A percentile compares a stretch with the other conserved stretches of the same genome.
These are phyloP conservation scores for Apis dorsata DNA, from an alignment of 1,140 invertebrate genomes.

Conservation along the genomic window DNA sequence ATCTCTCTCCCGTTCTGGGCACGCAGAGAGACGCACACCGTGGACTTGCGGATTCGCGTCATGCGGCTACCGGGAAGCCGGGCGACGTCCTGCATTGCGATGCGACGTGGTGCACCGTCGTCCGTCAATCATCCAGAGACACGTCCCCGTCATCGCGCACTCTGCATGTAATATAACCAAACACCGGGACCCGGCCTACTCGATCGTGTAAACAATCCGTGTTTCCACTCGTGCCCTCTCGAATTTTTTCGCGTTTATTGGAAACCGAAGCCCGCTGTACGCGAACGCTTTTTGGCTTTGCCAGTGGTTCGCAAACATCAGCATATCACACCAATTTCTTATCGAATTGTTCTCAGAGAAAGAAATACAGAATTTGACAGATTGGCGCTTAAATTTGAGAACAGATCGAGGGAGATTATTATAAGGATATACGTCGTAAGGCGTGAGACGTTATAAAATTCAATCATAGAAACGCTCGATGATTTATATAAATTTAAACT, in stretches of 20 bases:
- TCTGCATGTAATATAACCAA: conserved; percentile 73
- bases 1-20: conserved; percentile 45
- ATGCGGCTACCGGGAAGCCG: conserved; percentile 77
- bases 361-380: too few species aligned
- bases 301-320: conserved; percentile 28
- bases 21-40: conserved; percentile 45
- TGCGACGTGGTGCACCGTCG: conserved; percentile 65
- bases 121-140: conserved; percentile 76
- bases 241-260: conserved; percentile 39
- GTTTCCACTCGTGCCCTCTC: conserved; percentile 24
- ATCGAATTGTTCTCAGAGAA: too few species aligned
- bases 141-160: conserved; percentile 72
- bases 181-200: conserved; percentile 38
- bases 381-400: too few species aligned
- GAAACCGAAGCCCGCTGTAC: not conserved
- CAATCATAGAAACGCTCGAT: too few species aligned
- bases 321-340: too few species aligned
- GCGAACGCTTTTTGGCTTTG: too few species aligned
- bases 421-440: too few species aligned
- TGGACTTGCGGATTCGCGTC: conserved; percentile 75
- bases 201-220: conserved; percentile 64
- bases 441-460: too few species aligned
- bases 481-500: too few species aligned
- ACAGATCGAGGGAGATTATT: too few species aligned
- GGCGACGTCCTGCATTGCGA: conserved; percentile 75